These are phyloP conservation scores for Gari tellinella DNA, from an alignment of 2,888 invertebrate genomes.

Conservation along the genomic window DNA sequence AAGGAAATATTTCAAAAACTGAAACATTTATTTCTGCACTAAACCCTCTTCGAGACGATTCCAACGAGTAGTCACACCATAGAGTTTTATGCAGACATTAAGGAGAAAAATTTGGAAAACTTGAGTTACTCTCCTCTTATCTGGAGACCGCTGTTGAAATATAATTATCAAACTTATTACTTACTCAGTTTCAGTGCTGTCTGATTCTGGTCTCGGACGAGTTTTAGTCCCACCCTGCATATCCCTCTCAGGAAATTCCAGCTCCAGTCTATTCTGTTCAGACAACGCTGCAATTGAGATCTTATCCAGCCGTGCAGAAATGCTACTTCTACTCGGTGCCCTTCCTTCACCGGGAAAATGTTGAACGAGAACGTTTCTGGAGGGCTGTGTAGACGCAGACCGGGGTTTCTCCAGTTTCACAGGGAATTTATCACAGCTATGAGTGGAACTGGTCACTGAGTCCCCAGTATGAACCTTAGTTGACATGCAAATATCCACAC, in stretches of 20 bases:
- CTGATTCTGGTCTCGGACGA: not conserved
- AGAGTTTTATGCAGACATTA: too few relatives aligned
- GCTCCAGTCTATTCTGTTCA: constrained; percentile 36
- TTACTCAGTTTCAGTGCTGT: constrained; percentile 26
- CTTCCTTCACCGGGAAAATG: not conserved
- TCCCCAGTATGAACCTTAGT: not conserved
- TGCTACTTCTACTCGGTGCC: not conserved
- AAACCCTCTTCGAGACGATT: too few relatives aligned
- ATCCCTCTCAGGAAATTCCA: constrained; percentile 17
- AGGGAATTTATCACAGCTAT: constrained; percentile 44
- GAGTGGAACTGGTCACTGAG: constrained; percentile 14
- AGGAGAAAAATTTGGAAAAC: too few relatives aligned
- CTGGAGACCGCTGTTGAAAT: not conserved
- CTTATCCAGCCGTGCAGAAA: constrained; percentile 15
- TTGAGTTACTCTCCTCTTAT: too few relatives aligned
- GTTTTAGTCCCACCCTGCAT: not conserved
- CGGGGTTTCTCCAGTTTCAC: constrained; percentile 44
- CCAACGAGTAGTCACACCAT: too few relatives aligned
- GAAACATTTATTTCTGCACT: too few relatives aligned
- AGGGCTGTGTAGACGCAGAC: too few relatives aligned
- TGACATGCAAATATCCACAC: constrained; percentile 40
- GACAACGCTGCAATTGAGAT: constrained; percentile 32
- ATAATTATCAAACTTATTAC: too few relatives aligned
- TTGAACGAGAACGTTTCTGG: not conserved
- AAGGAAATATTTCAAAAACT: too few relatives aligned